phyloP scores from a whole-genome alignment of 2,113 vertebrate species.

The Irena cyanogastra region DNA sequence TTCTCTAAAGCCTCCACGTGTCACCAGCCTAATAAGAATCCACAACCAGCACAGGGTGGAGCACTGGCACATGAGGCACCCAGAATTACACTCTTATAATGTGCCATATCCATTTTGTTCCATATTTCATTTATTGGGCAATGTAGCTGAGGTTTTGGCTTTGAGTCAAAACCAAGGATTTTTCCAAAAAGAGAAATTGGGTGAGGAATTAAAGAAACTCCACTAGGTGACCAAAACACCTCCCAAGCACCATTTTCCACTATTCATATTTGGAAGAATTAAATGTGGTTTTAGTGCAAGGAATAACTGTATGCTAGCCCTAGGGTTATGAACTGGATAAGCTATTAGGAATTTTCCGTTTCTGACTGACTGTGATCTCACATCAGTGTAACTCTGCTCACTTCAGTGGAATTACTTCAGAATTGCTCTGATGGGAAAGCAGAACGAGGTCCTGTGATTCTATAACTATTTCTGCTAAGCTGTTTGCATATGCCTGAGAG shows the following conservation, averaged over 20 bases:
- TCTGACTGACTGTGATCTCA: constrained; percentile 53
- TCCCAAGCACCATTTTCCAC: neutral
- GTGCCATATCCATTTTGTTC: neutral
- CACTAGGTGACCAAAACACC: neutral
- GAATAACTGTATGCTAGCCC: neutral
- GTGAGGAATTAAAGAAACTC: neutral
- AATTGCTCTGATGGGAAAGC: constrained; percentile 45
- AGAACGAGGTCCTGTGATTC: constrained; percentile 11
- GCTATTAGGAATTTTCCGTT: constrained; percentile 62
- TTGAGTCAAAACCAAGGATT: neutral
- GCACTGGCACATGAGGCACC: neutral
- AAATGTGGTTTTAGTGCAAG: neutral
- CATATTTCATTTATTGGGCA: neutral
- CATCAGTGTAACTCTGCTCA: constrained; percentile 49
- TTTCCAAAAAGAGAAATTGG: neutral
- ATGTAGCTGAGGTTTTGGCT: neutral
- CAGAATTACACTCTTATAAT: neutral
- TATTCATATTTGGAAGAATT: constrained; percentile 36
- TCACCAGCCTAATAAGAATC: neutral
- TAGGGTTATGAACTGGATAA: constrained; percentile 54
- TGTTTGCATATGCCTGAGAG: neutral
- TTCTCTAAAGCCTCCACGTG: neutral
- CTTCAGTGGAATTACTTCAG: constrained; percentile 50
- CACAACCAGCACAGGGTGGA: neutral
- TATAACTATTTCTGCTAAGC: constrained; percentile 29